Conservation (phyloP, 1,140 invertebrate species). For the Drosophila kurseongensis region DNA sequence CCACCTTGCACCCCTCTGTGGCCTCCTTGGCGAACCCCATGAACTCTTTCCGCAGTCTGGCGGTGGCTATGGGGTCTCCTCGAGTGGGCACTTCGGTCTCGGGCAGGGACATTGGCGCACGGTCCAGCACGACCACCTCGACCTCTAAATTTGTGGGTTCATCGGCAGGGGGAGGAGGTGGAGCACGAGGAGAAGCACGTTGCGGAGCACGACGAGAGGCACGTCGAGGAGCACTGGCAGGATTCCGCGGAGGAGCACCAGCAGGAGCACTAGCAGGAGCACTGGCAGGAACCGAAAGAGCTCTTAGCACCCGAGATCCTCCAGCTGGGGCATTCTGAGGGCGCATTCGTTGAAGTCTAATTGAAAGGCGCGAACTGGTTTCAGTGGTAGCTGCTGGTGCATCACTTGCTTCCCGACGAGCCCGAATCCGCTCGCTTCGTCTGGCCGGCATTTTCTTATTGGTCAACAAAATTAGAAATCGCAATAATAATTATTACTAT, state of each 20-base stretch:
- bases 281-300: too few species aligned
- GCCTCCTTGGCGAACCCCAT: neutral
- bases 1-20: conserved; percentile 11
- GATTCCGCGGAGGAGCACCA: too few species aligned
- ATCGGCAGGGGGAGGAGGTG: too few species aligned
- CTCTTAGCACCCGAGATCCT: neutral
- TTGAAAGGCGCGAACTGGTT: neutral
- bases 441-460: neutral
- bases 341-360: neutral
- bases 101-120: too few species aligned
- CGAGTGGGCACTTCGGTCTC: neutral
- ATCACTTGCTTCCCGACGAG: neutral
- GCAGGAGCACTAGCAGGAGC: too few species aligned
- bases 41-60: conserved; percentile 5
- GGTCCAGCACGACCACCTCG: too few species aligned
- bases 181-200: too few species aligned
- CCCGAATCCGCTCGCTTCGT: neutral
- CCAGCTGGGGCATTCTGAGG: neutral
- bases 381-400: too few species aligned
- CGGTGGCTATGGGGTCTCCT: neutral
- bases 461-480: neutral
- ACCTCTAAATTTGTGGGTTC: too few species aligned
- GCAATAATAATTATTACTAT: too few species aligned
- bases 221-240: too few species aligned
- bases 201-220: too few species aligned